A percentile compares a stretch with the other conserved stretches of the same genome.
These are phyloP conservation scores for Anorthoa munda DNA, from an alignment of 2,888 invertebrate species.

Conservation along the genomic window DNA sequence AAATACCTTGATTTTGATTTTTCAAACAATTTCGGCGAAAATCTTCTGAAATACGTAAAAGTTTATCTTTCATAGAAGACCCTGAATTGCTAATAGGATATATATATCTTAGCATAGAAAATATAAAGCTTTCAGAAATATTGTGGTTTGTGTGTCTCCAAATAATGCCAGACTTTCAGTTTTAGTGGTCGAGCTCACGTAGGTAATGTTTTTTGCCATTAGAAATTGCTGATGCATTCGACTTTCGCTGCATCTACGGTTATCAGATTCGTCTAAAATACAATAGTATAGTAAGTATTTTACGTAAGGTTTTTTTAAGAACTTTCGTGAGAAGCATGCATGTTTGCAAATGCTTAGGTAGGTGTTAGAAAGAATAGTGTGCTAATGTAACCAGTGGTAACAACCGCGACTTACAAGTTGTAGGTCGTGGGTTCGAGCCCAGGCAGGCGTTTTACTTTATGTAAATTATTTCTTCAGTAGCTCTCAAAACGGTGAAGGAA, in stretches of 20 bases:
- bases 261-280: not conserved
- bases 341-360: not conserved
- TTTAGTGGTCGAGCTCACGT: not conserved
- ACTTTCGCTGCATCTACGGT: constrained; percentile 3
- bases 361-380: not conserved
- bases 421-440: too few species aligned
- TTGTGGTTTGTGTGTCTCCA: not conserved
- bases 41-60: not conserved
- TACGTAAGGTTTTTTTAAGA: constrained; percentile 25
- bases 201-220: not conserved
- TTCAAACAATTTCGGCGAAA: not conserved
- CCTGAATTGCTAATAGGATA: not conserved
- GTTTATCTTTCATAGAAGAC: not conserved
- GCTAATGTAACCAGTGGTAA: not conserved
- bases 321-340: constrained; percentile 17
- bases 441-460: too few species aligned
- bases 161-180: not conserved
- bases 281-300: not conserved
- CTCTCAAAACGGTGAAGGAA: too few species aligned
- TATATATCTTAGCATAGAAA: too few species aligned
- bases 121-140: not conserved
- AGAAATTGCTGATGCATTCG: constrained; percentile 10
- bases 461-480: too few species aligned
- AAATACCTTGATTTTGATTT: too few species aligned
- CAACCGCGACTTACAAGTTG: too few species aligned